Evolutionary conservation across 2,888 invertebrate species (phyloP).

Genomic region (Ceraclea dissimilis): DNA sequence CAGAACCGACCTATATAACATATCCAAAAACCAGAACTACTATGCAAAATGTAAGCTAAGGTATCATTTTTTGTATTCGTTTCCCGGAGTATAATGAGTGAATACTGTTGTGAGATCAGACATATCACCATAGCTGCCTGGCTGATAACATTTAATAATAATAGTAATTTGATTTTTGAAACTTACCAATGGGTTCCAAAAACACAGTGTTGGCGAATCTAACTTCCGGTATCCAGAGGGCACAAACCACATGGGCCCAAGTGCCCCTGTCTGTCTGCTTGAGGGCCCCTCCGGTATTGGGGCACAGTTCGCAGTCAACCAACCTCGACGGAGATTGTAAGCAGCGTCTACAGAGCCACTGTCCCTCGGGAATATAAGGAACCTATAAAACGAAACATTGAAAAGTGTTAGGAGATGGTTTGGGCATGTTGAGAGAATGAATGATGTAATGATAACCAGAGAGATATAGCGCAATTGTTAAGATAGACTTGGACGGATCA

Average conservation of each 20-base stretch:
- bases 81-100: no score
- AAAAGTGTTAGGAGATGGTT: neutral
- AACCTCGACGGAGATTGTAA: constrained; percentile 92
- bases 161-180: neutral
- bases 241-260: constrained; percentile 99
- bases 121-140: no score
- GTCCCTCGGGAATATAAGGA: constrained; percentile 94
- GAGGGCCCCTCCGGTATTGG: constrained; percentile 96
- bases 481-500: no score
- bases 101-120: no score
- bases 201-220: constrained; percentile 97
- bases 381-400: constrained; percentile 35
- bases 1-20: no score
- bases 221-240: constrained; percentile 98
- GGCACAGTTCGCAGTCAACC: constrained; percentile 96
- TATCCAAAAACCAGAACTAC: no score
- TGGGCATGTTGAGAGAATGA: neutral
- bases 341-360: constrained; percentile 95
- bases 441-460: no score
- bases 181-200: constrained; percentile 82
- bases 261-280: constrained; percentile 93
- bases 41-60: no score
- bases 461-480: no score
- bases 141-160: no score
- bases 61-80: no score